Base-by-base conservation (phyloP, 2,113 vertebrate genomes). In the Ivindomyrus marchei region DNA sequence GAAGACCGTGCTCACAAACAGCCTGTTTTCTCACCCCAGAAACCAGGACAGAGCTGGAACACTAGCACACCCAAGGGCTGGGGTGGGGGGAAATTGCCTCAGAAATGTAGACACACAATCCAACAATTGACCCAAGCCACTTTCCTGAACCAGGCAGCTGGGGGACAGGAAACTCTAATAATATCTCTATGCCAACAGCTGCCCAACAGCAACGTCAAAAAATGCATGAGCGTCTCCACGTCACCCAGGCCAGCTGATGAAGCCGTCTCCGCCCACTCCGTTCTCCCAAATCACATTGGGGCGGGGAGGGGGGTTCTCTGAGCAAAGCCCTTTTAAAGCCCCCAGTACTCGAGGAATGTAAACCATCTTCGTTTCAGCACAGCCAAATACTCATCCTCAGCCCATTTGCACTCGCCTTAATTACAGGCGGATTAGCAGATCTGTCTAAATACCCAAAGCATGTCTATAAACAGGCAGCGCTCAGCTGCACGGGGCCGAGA, bases 281-380 rank as follows among this genome's bases (percentile, higher is more conserved):
- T 80, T 42, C 31, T 42, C 36, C 74, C 36, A 39, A 36, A 15
- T 36, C 70, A 17, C 36, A 42, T 19, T 36, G 36, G 70, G 13
- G 27, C 1, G 31, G 70, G n/a, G 27, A 17, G 74, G 74, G 15
- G 31, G 70, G 70, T 5, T 42, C 74, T 19, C 11, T 80, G 31
- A 80, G 74, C 36, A 80, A 80, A 80, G 74, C 6, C 31, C 36
- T 80, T 42, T 17, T 19, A 19, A 80, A 42, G 9, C 15, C 74
- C 74, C 36, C 36, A 42, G 36, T 42, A 36, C 74, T 80, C 42
- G n/a, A 87, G 88, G 89, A 92, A 91, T 90, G 90, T 89, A 89
- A 62, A 92, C 91, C 89, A 53, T 62, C 70, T 24, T 53, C 13
- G 70, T 62, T 47, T 90, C 45, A 86, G 70, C 45, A 83, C 56